Percentiles rank a stretch among this genome's conserved stretches.
Evolutionary conservation across 2,888 invertebrate genomes (phyloP).

Genomic region (Napeogenes sylphis): DNA sequence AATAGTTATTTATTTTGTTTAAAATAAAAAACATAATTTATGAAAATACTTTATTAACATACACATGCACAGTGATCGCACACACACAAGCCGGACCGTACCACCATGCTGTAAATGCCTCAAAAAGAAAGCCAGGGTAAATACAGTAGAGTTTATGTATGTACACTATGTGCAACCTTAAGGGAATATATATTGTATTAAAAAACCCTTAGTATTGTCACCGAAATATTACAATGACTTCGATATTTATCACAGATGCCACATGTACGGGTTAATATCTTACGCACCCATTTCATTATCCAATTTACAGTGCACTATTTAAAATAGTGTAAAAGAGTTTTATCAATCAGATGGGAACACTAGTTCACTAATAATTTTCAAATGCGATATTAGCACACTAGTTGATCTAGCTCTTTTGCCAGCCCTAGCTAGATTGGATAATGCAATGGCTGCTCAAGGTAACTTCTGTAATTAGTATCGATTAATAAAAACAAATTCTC

Average conservation of each 20-base stretch:
- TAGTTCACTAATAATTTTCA: too few species aligned
- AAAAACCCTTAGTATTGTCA: conserved; percentile 9
- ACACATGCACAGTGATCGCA: conserved; percentile 53
- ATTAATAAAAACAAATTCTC: neutral
- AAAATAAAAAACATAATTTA: conserved; percentile 39
- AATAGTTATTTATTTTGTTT: neutral
- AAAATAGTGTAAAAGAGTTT: too few species aligned
- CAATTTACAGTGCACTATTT: too few species aligned
- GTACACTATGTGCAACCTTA: conserved; percentile 15
- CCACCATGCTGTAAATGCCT: conserved; percentile 55
- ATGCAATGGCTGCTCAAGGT: too few species aligned
- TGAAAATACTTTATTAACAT: conserved; percentile 67
- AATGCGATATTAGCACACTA: too few species aligned
- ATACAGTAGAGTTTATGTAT: conserved; percentile 27
- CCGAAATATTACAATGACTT: conserved; percentile 13
- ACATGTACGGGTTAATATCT: conserved; percentile 21
- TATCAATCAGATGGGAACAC: too few species aligned
- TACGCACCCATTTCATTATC: too few species aligned
- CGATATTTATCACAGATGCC: conserved; percentile 21
- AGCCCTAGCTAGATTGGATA: too few species aligned
- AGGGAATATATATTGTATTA: neutral
- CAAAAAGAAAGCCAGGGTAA: conserved; percentile 43
- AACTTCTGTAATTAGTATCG: conserved; percentile 2
- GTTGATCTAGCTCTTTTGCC: too few species aligned
- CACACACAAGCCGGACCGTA: conserved; percentile 51